A percentile compares a stretch with the other conserved stretches of the same genome.
phyloP scores from a whole-genome alignment of 2,888 invertebrate genomes.

The Philereme transversata region DNA sequence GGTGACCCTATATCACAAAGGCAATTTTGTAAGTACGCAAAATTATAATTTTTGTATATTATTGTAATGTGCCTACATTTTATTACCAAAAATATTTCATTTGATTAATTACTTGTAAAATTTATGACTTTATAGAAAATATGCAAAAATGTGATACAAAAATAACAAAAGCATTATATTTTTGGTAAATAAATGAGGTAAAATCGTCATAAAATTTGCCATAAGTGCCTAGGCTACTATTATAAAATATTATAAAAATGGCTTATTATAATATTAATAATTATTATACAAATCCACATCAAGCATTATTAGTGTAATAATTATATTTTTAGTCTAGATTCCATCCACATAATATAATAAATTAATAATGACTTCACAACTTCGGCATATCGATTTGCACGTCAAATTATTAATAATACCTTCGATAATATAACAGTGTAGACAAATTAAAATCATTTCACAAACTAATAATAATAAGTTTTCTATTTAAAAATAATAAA shows the following conservation, averaged over 20 bases:
- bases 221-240: conserved; percentile 73
- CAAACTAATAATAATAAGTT: neutral
- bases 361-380: conserved; percentile 1
- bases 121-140: neutral
- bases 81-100: conserved; percentile 21
- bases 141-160: conserved; percentile 10
- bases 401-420: conserved; percentile 6
- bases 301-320: conserved; percentile 9
- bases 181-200: conserved; percentile 16
- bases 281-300: conserved; percentile 7
- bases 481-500: conserved; percentile 1
- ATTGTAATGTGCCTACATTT: conserved; percentile 19
- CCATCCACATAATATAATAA: conserved; percentile 14
- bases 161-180: conserved; percentile 8
- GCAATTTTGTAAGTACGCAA: conserved; percentile 7
- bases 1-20: neutral
- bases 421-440: neutral
- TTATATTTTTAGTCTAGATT: conserved; percentile 7
- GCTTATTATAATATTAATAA: conserved; percentile 12
- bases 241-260: conserved; percentile 9
- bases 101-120: neutral
- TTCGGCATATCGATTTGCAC: conserved; percentile 24
- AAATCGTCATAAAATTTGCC: conserved; percentile 57
- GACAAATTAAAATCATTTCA: too few species aligned
- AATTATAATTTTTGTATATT: neutral